Evolutionary conservation across 1,140 invertebrate genomes (phyloP), one percentile per base, ranked within the genome.

Genomic region (Drosophila ironensis): DNA sequence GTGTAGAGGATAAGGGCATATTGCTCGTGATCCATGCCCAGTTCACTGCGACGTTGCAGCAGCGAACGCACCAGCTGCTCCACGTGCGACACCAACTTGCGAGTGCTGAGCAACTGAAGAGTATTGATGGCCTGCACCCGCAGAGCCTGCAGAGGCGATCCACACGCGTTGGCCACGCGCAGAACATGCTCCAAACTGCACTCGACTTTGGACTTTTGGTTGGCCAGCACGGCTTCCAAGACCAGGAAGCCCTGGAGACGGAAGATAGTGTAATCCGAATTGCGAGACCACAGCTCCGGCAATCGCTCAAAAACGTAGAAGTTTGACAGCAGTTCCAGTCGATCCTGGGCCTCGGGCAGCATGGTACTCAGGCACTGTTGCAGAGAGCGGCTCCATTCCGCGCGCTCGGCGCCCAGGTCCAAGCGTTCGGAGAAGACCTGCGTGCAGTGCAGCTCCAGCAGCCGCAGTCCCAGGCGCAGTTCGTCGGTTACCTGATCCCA

Each of bases 11-110:
- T 78, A 3, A 93, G 42, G 1, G 92, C 91, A 3, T 93, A 64
- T 52, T 94, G 94, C 45, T 95, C 92, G 53, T 91, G 82, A 70
- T 95, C 94, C 35, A 94, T 73, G 22, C 91, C 41, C 30, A 95
- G 90, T 75, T 95, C 94, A 12, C 91, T 81, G 20, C 77, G 88
- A 12, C 91, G 90, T 5, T 59, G 59, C 7, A 90, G 89, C 52
- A 67, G 90, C 4, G 45, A 37, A 9, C 56, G 9, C 1, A 88
- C 51, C 17, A 78, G 33, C 3, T 70, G 41, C 8, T 38, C 47
- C 0, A 89, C 45, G 22, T 73, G 60, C 7, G 24, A 14, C 4
- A 67, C 52, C 41, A 66, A 45, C 16, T 50, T 30, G 11, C 51
- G 42, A 4, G 12, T 19, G 3, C 48, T 22, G 25, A 68, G 20